Evolutionary conservation across 2,113 vertebrate genomes (phyloP).

Genomic region (Phaethornis superciliosus): DNA sequence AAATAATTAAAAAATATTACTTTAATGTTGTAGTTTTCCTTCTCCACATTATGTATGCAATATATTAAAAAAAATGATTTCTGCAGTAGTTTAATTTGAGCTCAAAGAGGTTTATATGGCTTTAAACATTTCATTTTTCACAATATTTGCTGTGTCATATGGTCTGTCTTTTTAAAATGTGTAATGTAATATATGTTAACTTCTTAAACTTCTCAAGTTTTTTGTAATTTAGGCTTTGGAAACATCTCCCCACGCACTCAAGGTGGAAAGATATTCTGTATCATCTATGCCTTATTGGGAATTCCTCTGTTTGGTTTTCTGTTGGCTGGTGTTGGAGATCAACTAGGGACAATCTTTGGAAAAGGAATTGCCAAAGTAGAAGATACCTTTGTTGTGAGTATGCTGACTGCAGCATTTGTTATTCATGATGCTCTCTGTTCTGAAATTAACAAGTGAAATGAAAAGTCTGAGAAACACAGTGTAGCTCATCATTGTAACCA

Average conservation of each 20-base stretch:
- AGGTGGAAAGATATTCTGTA: slow-evolving; percentile 97
- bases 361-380: slow-evolving; percentile 97
- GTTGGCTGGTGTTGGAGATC: slow-evolving; percentile 96
- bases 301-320: slow-evolving; percentile 98
- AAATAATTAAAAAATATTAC: not conserved
- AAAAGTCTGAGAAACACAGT: not conserved
- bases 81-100: not conserved
- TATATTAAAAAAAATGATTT: not conserved
- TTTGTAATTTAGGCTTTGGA: slow-evolving; percentile 88
- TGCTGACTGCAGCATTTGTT: not conserved
- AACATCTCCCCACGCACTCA: slow-evolving; percentile 97
- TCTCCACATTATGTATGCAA: not conserved
- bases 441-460: not conserved
- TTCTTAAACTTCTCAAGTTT: slow-evolving; percentile 55
- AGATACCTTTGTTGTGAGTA: slow-evolving; percentile 95
- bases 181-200: not conserved
- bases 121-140: not conserved
- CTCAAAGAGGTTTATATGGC: not conserved
- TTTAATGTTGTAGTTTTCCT: not conserved
- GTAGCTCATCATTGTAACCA: not conserved
- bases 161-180: not conserved
- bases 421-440: not conserved
- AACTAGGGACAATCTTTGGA: slow-evolving; percentile 96
- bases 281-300: slow-evolving; percentile 96
- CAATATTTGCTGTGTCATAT: not conserved